Evolutionary conservation across 2,113 vertebrate species (phyloP).

Genomic region (Tinamus guttatus): DNA sequence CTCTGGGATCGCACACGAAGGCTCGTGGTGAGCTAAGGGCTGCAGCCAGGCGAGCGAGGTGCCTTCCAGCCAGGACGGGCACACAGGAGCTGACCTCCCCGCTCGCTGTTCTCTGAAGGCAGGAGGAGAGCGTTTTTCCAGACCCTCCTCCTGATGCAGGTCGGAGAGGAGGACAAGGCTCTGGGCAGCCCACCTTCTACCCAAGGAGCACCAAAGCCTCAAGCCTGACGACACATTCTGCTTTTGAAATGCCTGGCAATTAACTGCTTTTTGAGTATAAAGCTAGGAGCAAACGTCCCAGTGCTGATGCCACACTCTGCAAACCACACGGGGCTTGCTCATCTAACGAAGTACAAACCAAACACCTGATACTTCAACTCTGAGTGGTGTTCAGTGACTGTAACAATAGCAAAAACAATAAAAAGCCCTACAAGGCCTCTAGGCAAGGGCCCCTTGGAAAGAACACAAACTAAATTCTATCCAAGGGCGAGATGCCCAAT

Average conservation of each 20-base stretch:
- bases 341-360: not conserved
- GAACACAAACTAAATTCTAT: no score
- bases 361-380: not conserved
- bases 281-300: not conserved
- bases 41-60: not conserved
- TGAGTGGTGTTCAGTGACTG: not conserved
- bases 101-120: not conserved
- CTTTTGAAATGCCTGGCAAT: not conserved
- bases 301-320: fast-evolving
- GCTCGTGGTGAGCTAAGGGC: not conserved
- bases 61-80: not conserved
- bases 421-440: not conserved
- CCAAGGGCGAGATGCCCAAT: not conserved
- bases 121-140: not conserved
- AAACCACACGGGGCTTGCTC: not conserved
- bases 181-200: not conserved
- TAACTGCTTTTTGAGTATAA: not conserved
- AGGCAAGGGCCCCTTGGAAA: not conserved
- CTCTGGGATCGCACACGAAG: fast-evolving
- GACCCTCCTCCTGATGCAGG: not conserved
- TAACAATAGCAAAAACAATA: not conserved
- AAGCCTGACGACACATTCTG: not conserved
- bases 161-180: not conserved
- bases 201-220: not conserved
- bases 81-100: fast-evolving